Base-by-base conservation (phyloP, 2,797 vertebrate genomes). In the Semaprochilodus insignis region DNA sequence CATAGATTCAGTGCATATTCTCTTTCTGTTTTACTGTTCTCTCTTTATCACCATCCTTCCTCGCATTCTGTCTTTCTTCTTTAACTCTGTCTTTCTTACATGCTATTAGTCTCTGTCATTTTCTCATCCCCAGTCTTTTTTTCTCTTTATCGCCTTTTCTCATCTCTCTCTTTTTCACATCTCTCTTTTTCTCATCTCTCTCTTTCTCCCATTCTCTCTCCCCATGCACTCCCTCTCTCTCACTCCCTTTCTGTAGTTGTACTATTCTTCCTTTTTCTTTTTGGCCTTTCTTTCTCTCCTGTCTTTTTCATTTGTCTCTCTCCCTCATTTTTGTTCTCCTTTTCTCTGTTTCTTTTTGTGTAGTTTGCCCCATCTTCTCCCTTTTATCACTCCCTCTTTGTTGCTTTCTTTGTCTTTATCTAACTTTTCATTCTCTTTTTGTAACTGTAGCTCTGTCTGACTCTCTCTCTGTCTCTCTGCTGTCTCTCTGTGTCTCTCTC, bases 231-330 rank as follows among this genome's bases (percentile, higher is more conserved):
- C 8, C 8, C 8, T 44, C 40, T 44, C 40, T 44, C 40, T 44
- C 8, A 0, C 40, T 44, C 5, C 69, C 52, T 77, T 82, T 89
- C 89, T 48, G 89, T 86, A 81, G 87, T 89, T 81, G n/a, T n/a
- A n/a, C n/a, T 34, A 78, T 73, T 52, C 25, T 77, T 3, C 16
- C 52, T 31, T 0, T 72, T 69, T 79, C n/a, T 55, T 27, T 55
- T 17, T 36, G 21, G 21, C 40, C 34, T 65, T 48, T 73, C 67
- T 14, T 66, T 65, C 44, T 54, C 71, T 80, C 81, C 54, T 77
- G 71, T 1, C 13, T n/a, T 11, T 81, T 87, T 88, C 81, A 25
- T 15, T 82, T n/a, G n/a, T 79, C 63, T 23, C 57, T 21, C 21
- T n/a, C 8, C 3, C 6, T 63, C 54, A 78, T 65, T 63, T 44